A percentile compares a stretch with the other conserved stretches of the same genome.
Evolutionary conservation across 2,113 vertebrate genomes (phyloP).

Genomic region (Cervus canadensis): DNA sequence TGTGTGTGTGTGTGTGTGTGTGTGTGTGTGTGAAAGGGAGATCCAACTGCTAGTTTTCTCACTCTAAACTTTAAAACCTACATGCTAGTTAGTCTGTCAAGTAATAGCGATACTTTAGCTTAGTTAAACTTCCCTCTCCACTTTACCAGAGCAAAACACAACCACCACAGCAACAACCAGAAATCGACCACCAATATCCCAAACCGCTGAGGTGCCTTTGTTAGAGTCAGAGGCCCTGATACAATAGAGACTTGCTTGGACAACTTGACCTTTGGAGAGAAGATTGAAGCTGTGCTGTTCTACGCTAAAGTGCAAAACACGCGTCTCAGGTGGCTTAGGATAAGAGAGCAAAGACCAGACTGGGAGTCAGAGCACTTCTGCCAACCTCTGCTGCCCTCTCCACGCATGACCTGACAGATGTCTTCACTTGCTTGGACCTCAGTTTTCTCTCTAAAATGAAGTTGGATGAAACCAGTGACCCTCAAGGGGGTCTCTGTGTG

Average conservation of each 20-base stretch:
- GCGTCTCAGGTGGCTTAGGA: not conserved
- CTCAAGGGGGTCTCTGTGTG: not conserved
- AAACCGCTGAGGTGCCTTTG: not conserved
- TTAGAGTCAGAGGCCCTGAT: not conserved
- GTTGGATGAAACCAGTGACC: not conserved
- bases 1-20: not conserved
- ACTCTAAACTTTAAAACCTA: conserved; percentile 1
- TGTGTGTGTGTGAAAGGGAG: not conserved
- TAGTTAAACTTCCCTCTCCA: not conserved
- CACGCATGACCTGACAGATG: not conserved
- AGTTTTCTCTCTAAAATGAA: not conserved
- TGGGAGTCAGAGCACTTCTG: not conserved
- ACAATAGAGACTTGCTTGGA: not conserved
- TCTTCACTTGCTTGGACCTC: not conserved
- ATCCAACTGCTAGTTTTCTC: not conserved
- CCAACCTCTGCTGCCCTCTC: not conserved
- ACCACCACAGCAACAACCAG: not conserved
- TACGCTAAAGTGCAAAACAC: not conserved
- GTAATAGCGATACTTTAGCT: conserved; percentile 7
- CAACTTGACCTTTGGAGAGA: not conserved
- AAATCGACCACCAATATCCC: not conserved
- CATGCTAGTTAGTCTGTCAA: not conserved
- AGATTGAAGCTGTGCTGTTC: not conserved
- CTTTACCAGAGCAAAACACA: conserved; percentile 18
- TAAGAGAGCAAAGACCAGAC: not conserved